Evolutionary conservation across 2,797 vertebrate species (phyloP), one percentile per base, ranked within the genome.

Genomic region (Bradypodion ventrale): DNA sequence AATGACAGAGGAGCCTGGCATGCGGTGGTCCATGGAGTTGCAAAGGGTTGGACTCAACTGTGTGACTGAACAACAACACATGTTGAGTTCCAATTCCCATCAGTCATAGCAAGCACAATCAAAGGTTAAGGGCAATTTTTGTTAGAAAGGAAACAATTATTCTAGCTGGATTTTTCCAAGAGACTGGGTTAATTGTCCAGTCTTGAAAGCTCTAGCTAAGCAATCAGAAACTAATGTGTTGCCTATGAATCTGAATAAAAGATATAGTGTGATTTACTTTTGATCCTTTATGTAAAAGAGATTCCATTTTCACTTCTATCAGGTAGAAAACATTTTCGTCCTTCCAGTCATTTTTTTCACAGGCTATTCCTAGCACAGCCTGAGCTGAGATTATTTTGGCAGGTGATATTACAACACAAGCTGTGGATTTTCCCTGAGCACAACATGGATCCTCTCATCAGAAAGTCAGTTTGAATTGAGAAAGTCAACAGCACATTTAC

Each of bases 371-470:
- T 37, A 56, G 63, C 25, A 76, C 66, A 68, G 84, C 27, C 72
- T 89, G 46, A 83, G 62, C 68, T 89, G 42, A 82, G 63, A 74
- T 88, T 82, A 85, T 88, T 90, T 90, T 89, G 86, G 80, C 35
- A 80, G 75, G 75, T 66, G 80, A 76, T 78, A 46, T 46, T 78
- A 63, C 52, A 82, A 10, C 77, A 16, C 9, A 82, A 5, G 15
- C 44, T 83, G 35, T 83, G 86, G 86, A 74, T 87, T 79, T 91
- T 88, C 83, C 66, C 85, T 78, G 69, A 87, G 78, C 46, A 29
- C 65, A 56, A 62, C 59, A 21, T 74, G 32, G 75, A 46, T 81
- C 49, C 56, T 32, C 69, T 89, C 72, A 68, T 85, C 74, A 87
- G 73, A 75, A 84, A 72, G 15, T 76, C 85, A 66, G 19, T 81